Evolutionary conservation across 2,113 vertebrate species (phyloP).

Genomic region (Alligator mississippiensis): DNA sequence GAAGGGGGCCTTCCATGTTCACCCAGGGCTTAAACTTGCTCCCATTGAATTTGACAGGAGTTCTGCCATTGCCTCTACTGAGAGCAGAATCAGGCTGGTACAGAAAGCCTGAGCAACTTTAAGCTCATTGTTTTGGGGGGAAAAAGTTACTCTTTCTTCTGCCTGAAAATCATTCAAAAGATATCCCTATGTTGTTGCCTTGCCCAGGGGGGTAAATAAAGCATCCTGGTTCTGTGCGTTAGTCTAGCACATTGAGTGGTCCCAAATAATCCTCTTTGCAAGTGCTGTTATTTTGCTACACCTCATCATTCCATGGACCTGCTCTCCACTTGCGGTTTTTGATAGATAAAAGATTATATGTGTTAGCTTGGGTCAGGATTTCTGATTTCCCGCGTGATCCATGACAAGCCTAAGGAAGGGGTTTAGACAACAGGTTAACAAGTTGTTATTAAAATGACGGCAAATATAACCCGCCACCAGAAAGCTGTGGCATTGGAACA

Average conservation of each 20-base stretch:
- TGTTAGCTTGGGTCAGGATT: neutral
- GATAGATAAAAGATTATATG: conserved; percentile 4
- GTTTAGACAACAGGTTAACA: neutral
- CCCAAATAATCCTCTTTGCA: neutral
- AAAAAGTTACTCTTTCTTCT: neutral
- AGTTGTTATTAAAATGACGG: conserved; percentile 12
- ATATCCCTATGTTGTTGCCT: neutral
- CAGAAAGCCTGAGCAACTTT: neutral
- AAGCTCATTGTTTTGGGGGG: rapidly evolving
- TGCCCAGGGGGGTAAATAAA: neutral
- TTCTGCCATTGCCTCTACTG: neutral
- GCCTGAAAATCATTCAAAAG: neutral
- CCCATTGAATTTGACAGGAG: neutral
- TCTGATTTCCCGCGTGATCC: neutral
- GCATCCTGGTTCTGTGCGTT: neutral
- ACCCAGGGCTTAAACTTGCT: neutral
- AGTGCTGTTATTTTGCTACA: neutral
- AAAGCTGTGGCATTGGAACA: conserved; percentile 25
- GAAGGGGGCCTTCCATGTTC: neutral
- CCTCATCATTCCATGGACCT: neutral
- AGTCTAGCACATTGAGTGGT: neutral
- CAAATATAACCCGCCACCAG: conserved; percentile 6
- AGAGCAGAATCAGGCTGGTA: neutral
- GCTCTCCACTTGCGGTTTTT: neutral
- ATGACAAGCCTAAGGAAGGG: neutral